A percentile compares a stretch with the other conserved stretches of the same genome.
phyloP scores from a whole-genome alignment of 2,888 invertebrate species.

The Lithophane leautieri region DNA sequence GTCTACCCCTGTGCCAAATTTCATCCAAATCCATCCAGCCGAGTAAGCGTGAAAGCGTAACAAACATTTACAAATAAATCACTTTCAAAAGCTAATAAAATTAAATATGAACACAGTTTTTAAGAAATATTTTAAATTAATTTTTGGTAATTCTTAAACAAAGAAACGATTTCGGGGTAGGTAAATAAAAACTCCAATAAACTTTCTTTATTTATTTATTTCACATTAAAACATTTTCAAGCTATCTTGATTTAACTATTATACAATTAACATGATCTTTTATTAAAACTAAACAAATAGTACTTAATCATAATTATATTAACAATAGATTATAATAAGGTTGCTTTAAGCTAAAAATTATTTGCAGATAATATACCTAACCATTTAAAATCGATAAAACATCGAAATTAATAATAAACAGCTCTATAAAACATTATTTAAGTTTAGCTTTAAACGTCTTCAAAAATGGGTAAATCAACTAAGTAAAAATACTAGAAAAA shows the following conservation, averaged over 20 bases:
- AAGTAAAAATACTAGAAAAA: slow-evolving; percentile 56
- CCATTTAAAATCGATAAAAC: slow-evolving; percentile 56
- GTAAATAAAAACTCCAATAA: slow-evolving; percentile 62
- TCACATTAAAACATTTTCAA: slow-evolving; percentile 83
- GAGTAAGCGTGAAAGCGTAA: too few relatives aligned
- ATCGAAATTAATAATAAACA: slow-evolving; percentile 60
- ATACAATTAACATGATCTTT: slow-evolving; percentile 75
- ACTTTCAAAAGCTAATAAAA: too few relatives aligned
- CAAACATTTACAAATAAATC: too few relatives aligned
- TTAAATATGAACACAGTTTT: too few relatives aligned
- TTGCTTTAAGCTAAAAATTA: slow-evolving; percentile 73
- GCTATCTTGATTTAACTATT: slow-evolving; percentile 77
- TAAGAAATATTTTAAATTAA: too few relatives aligned
- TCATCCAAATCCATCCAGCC: too few relatives aligned
- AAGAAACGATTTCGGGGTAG: too few relatives aligned
- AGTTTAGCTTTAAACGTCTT: slow-evolving; percentile 37
- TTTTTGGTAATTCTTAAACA: too few relatives aligned
- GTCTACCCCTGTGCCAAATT: too few relatives aligned
- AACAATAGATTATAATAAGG: slow-evolving; percentile 59
- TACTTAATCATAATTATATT: slow-evolving; percentile 52
- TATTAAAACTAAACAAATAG: slow-evolving; percentile 74
- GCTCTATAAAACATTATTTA: slow-evolving; percentile 41
- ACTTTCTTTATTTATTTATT: slow-evolving; percentile 82
- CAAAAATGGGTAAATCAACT: slow-evolving; percentile 48
- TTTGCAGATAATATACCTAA: slow-evolving; percentile 50